Conservation (phyloP, 1,140 invertebrate species). For the Oppia nitens region DNA sequence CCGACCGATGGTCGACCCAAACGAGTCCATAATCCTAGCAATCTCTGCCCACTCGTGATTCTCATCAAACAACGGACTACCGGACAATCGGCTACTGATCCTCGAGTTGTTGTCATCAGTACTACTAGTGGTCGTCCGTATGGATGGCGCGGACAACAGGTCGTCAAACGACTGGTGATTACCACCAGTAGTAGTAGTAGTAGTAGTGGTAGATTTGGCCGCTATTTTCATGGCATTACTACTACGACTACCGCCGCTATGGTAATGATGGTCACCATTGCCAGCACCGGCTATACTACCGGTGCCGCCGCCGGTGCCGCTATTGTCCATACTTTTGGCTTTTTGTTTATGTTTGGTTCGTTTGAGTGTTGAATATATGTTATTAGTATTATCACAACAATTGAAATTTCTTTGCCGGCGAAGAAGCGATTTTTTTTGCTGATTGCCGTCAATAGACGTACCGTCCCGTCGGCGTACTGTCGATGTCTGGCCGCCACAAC, state of each 20-base stretch:
- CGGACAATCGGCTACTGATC: not conserved
- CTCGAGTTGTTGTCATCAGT: not conserved
- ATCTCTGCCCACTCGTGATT: slow-evolving; percentile 88
- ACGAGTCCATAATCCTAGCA: slow-evolving; percentile 78
- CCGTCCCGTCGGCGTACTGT: not conserved
- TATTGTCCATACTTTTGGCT: not conserved
- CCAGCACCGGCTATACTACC: not conserved
- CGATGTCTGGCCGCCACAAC: no score
- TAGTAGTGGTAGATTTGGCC: not conserved
- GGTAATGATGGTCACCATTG: not conserved
- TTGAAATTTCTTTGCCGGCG: not conserved
- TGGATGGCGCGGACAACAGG: not conserved
- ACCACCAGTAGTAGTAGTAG: not conserved
- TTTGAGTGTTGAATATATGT: not conserved
- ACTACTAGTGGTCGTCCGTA: not conserved
- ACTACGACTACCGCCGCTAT: not conserved
- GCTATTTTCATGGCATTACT: not conserved
- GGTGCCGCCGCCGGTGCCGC: not conserved
- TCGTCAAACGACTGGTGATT: not conserved
- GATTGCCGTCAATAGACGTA: not conserved
- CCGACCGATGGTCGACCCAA: slow-evolving; percentile 44
- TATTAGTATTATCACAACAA: not conserved
- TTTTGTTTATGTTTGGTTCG: not conserved
- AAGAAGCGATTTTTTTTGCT: slow-evolving; percentile 9
- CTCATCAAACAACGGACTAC: slow-evolving; percentile 62